Evolutionary conservation across 2,113 vertebrate genomes (phyloP).

Genomic region (Myotis yumanensis): DNA sequence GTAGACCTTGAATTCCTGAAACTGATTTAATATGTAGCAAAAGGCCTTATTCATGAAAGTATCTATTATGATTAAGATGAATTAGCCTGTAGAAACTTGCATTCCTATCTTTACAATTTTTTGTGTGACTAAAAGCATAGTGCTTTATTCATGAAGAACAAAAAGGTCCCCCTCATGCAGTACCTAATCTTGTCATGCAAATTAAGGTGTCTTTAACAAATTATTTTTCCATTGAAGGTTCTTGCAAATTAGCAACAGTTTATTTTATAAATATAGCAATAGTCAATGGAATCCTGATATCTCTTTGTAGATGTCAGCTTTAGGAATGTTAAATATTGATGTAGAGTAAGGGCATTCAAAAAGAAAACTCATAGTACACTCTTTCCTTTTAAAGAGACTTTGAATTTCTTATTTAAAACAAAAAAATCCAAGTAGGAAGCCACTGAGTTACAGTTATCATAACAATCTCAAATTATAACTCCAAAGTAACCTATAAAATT

Average conservation of each 20-base stretch:
- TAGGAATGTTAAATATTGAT: not conserved
- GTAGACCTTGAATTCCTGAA: conserved; percentile 44
- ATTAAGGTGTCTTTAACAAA: conserved; percentile 3
- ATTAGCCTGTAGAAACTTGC: not conserved
- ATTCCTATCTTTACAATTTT: not conserved
- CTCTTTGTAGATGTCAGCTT: not conserved
- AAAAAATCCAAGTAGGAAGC: not conserved
- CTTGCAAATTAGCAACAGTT: not conserved
- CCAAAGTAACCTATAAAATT: not conserved
- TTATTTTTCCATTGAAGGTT: not conserved
- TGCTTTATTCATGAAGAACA: conserved; percentile 31
- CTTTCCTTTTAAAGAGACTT: not conserved
- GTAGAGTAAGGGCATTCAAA: not conserved
- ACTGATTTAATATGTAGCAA: conserved; percentile 45
- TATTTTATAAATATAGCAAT: conserved; percentile 1
- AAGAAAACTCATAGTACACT: not conserved
- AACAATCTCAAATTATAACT: not conserved
- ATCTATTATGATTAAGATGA: conserved; percentile 16
- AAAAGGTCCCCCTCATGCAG: not conserved
- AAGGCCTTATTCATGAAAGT: conserved; percentile 21
- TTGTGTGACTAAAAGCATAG: not conserved
- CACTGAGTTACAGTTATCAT: not conserved
- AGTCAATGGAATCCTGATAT: not conserved
- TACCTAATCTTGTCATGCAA: not conserved
- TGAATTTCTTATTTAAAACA: conserved; percentile 7